These are phyloP conservation scores for Crematogaster levior DNA, from an alignment of 2,888 invertebrate species.

Conservation along the genomic window DNA sequence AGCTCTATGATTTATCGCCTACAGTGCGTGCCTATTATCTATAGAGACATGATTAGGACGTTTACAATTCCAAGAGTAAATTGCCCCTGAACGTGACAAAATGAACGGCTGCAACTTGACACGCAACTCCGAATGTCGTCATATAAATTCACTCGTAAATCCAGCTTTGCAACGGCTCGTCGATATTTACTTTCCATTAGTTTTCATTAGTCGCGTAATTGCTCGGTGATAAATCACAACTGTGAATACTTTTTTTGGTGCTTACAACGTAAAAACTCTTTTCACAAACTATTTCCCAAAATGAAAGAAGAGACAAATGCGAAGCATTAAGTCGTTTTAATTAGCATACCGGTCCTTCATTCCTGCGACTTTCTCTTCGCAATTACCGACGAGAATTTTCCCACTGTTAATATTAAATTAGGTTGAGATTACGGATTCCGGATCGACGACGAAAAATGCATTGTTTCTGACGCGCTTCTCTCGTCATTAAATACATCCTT, in stretches of 20 bases:
- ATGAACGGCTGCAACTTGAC: constrained; percentile 28
- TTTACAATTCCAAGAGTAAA: constrained; percentile 27
- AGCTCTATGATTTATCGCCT: constrained; percentile 61
- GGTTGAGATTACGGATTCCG: neutral
- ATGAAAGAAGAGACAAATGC: neutral
- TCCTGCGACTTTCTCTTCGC: constrained; percentile 38
- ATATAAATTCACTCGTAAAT: constrained; percentile 23
- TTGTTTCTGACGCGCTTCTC: constrained; percentile 1
- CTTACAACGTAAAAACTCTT: neutral
- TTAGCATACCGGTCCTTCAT: constrained; percentile 18
- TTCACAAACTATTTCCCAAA: constrained; percentile 3
- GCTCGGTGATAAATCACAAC: neutral
- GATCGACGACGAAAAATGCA: constrained; percentile 12
- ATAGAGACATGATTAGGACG: constrained; percentile 18
- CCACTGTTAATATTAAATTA: constrained; percentile 29
- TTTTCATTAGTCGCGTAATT: neutral
- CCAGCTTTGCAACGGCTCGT: neutral
- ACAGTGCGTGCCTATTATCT: constrained; percentile 32
- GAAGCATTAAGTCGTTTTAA: neutral
- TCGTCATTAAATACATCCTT: constrained; percentile 13
- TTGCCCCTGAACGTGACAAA: constrained; percentile 61
- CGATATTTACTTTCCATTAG: constrained; percentile 33
- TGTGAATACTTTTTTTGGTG: neutral
- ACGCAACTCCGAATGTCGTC: constrained; percentile 14
- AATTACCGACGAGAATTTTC: constrained; percentile 33